These are phyloP conservation scores for Tridacna gigas DNA, from an alignment of 2,888 invertebrate genomes.

Conservation along the genomic window DNA sequence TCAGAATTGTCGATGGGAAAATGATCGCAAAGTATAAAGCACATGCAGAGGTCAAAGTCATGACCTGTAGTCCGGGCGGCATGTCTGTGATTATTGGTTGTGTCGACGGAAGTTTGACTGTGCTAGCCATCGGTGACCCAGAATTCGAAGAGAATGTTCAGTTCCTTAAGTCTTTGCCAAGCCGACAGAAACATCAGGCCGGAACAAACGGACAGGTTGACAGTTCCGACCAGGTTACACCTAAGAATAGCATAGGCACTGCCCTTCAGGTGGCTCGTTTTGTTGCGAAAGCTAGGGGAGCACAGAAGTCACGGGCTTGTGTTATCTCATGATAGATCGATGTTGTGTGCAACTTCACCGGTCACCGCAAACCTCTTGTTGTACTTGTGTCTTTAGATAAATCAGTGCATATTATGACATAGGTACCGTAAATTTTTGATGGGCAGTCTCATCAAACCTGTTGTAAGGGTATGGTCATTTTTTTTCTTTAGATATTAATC, in stretches of 20 bases:
- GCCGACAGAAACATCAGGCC: conserved; percentile 70
- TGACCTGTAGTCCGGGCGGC: conserved; percentile 81
- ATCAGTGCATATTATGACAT: too few relatives aligned
- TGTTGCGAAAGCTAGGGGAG: conserved; percentile 81
- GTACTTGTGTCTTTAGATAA: too few relatives aligned
- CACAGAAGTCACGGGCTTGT: conserved; percentile 81
- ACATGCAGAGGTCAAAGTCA: conserved; percentile 82
- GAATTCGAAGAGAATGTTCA: conserved; percentile 76
- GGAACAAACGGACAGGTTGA: conserved; percentile 56
- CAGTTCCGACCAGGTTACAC: conserved; percentile 70
- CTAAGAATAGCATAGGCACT: conserved; percentile 78
- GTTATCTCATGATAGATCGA: conserved; percentile 69
- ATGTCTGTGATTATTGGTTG: conserved; percentile 90
- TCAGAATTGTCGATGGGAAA: conserved; percentile 94
- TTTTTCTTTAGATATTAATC: too few relatives aligned
- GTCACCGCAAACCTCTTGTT: not conserved
- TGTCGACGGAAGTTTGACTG: conserved; percentile 96
- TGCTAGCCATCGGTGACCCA: conserved; percentile 92
- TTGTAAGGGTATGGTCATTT: too few relatives aligned
- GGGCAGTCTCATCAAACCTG: too few relatives aligned
- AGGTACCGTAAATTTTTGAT: too few relatives aligned
- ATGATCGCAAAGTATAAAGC: conserved; percentile 93
- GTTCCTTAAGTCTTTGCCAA: conserved; percentile 77
- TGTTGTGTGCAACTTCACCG: not conserved
- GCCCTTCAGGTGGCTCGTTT: conserved; percentile 82